Conservation (phyloP, 23 tunicate genomes). For the Halocynthia roretzi region DNA sequence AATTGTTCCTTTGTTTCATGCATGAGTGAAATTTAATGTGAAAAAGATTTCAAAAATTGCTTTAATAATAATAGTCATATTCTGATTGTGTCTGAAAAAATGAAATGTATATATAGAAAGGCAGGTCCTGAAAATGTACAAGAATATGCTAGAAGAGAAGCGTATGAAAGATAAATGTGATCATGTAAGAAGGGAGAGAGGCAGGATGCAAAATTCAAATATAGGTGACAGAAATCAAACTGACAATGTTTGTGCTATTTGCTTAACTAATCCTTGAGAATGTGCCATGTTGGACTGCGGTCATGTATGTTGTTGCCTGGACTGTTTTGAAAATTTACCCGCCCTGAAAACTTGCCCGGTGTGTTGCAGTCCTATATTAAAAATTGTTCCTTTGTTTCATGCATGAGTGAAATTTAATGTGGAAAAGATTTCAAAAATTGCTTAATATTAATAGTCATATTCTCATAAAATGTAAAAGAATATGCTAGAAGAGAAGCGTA, state of each 20-base stretch:
- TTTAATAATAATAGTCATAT: too few relatives aligned
- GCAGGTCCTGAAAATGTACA: too few relatives aligned
- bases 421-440: too few relatives aligned
- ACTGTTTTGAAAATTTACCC: slow-evolving; percentile 70
- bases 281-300: slow-evolving; percentile 80
- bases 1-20: slow-evolving; percentile 64
- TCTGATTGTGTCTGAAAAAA: too few relatives aligned
- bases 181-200: slow-evolving; percentile 37
- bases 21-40: neutral
- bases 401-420: neutral
- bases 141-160: slow-evolving; percentile 11
- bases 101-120: too few relatives aligned
- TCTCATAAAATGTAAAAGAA: too few relatives aligned
- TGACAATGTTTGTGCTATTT: slow-evolving; percentile 42
- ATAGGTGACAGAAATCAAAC: slow-evolving; percentile 1
- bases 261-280: slow-evolving; percentile 73
- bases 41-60: too few relatives aligned
- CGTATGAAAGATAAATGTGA: slow-evolving; percentile 27
- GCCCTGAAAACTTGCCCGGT: slow-evolving; percentile 68
- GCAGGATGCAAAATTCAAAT: slow-evolving; percentile 4
- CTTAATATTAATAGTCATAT: too few relatives aligned
- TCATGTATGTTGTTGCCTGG: slow-evolving; percentile 81
- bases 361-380: slow-evolving; percentile 43
- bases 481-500: slow-evolving; percentile 17
- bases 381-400: slow-evolving; percentile 61